Evolutionary conservation across 2,113 vertebrate genomes (phyloP).

Genomic region (Myotis brandtii): DNA sequence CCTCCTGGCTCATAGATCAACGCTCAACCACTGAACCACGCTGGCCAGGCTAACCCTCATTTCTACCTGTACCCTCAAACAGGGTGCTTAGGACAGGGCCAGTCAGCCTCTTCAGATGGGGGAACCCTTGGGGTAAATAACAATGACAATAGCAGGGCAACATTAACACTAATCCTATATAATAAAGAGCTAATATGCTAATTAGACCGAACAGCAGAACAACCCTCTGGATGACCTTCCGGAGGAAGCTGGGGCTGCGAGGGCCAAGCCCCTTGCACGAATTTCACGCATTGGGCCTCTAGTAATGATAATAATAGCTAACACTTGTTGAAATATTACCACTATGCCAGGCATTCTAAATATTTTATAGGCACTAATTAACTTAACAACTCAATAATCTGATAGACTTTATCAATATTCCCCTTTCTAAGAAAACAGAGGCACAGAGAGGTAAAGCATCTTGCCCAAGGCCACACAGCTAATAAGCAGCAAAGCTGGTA

Average conservation of each 20-base stretch:
- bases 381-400: neutral
- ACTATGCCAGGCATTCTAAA: neutral
- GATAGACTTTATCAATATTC: neutral
- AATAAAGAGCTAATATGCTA: too few species aligned
- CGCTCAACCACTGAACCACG: too few species aligned
- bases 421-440: slow-evolving; percentile 20
- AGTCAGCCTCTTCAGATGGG: neutral
- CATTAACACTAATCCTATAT: neutral
- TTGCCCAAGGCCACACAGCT: neutral
- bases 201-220: too few species aligned
- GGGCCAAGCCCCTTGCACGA: too few species aligned
- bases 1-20: too few species aligned
- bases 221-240: too few species aligned
- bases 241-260: too few species aligned
- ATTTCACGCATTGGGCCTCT: too few species aligned
- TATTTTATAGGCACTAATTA: neutral
- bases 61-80: neutral
- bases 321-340: neutral
- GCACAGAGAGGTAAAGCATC: neutral
- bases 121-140: neutral
- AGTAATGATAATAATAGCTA: neutral
- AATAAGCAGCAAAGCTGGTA: neutral
- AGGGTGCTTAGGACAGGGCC: neutral
- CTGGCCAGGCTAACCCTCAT: neutral
- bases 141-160: neutral